These are phyloP conservation scores for Nipponacmea schrenckii DNA, from an alignment of 2,888 invertebrate genomes.

Conservation along the genomic window DNA sequence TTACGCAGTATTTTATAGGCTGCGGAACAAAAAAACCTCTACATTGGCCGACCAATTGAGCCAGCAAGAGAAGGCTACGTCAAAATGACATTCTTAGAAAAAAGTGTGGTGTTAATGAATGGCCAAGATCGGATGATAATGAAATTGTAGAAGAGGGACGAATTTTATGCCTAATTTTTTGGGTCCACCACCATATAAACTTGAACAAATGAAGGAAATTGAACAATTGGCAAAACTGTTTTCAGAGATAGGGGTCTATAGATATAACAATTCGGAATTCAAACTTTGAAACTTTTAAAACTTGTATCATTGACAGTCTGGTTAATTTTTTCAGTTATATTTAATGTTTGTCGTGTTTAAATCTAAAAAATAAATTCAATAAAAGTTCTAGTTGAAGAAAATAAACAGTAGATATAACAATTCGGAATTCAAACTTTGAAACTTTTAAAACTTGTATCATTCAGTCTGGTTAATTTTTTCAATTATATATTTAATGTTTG, in stretches of 20 bases:
- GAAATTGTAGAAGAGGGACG: not conserved
- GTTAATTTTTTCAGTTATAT: no score
- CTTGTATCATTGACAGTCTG: no score
- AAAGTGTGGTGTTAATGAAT: not conserved
- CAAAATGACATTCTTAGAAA: constrained; percentile 6
- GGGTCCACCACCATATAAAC: not conserved
- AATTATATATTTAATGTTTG: no score
- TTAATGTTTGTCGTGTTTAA: no score
- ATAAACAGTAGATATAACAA: no score
- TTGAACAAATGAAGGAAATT: not conserved
- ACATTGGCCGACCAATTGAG: constrained; percentile 6
- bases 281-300: no score
- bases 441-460: no score
- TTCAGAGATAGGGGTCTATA: not conserved
- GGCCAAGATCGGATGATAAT: constrained; percentile 5
- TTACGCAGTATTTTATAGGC: not conserved
- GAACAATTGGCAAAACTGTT: not conserved
- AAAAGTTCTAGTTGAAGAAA: no score
- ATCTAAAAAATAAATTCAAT: no score
- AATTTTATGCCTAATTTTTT: not conserved
- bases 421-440: no score
- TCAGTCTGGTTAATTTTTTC: no score
- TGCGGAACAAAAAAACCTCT: not conserved
- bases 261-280: no score
- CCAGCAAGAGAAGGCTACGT: not conserved